Conservation (phyloP, 2,113 vertebrate genomes). For the Orcinus orca region DNA sequence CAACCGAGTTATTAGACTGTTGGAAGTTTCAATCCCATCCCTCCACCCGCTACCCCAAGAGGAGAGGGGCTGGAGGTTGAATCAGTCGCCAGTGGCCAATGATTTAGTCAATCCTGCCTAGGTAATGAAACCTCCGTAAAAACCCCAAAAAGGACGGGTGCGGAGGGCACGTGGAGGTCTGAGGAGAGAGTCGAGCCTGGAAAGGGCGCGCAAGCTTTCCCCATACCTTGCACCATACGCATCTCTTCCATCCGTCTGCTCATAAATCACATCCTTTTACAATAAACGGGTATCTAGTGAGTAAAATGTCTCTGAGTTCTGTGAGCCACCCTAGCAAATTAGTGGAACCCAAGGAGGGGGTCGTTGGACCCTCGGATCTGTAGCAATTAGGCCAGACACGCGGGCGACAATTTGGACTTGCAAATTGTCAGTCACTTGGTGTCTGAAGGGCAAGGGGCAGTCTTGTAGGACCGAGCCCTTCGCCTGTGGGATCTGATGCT, state of each 20-base stretch:
- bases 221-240: rapidly evolving
- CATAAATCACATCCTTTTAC: neutral
- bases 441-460: rapidly evolving
- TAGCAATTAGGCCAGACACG: neutral
- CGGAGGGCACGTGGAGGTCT: neutral
- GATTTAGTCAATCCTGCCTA: too few relatives aligned
- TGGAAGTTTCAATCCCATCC: neutral
- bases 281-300: neutral
- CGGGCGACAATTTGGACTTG: too few relatives aligned
- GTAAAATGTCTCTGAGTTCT: neutral
- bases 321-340: neutral
- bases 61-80: neutral
- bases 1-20: neutral
- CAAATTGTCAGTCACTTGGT: too few relatives aligned
- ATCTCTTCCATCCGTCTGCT: rapidly evolving
- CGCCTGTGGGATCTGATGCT: too few relatives aligned
- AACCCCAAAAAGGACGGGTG: rapidly evolving
- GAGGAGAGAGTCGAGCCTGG: rapidly evolving
- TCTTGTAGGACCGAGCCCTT: rapidly evolving
- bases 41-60: neutral
- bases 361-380: neutral
- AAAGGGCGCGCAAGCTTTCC: rapidly evolving
- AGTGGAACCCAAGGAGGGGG: neutral
- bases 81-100: neutral
- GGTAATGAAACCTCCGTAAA: neutral